Conservation (phyloP, 2,888 invertebrate genomes). For the Carcina quercana region DNA sequence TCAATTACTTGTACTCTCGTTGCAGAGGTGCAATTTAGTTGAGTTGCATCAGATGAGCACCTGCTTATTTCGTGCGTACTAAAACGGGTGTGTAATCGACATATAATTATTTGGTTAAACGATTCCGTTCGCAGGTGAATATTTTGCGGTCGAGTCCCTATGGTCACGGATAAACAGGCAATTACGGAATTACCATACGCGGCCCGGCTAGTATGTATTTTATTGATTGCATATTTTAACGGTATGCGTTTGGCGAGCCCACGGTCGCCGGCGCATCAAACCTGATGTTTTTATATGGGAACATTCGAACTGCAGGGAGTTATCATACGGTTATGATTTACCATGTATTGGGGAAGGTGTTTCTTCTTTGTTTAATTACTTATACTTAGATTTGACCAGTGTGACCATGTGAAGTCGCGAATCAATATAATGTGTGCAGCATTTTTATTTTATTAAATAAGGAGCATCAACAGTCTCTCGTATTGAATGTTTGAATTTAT, state of each 20-base stretch:
- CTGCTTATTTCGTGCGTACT: conserved; percentile 15
- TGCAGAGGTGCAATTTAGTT: conserved; percentile 16
- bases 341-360: too few relatives aligned
- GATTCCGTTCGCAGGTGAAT: conserved; percentile 26
- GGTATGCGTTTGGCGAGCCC: conserved; percentile 30
- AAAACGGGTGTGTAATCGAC: conserved; percentile 22
- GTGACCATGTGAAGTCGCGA: too few relatives aligned
- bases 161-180: conserved; percentile 48
- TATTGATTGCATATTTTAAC: conserved; percentile 49
- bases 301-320: too few relatives aligned
- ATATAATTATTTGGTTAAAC: conserved; percentile 34
- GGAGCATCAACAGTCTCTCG: too few relatives aligned
- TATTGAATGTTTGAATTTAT: too few relatives aligned
- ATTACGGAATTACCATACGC: conserved; percentile 59
- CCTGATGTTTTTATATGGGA: conserved; percentile 26
- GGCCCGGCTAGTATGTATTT: conserved; percentile 39
- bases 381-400: too few relatives aligned
- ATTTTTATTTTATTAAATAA: too few relatives aligned
- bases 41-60: conserved; percentile 12
- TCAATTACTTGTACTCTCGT: conserved; percentile 20
- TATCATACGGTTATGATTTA: too few relatives aligned
- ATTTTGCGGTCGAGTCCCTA: conserved; percentile 29
- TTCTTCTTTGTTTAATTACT: too few relatives aligned
- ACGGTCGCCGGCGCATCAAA: conserved; percentile 24
- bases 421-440: too few relatives aligned